phyloP scores from a whole-genome alignment of 2,797 vertebrate species.

The Falco concolor region DNA sequence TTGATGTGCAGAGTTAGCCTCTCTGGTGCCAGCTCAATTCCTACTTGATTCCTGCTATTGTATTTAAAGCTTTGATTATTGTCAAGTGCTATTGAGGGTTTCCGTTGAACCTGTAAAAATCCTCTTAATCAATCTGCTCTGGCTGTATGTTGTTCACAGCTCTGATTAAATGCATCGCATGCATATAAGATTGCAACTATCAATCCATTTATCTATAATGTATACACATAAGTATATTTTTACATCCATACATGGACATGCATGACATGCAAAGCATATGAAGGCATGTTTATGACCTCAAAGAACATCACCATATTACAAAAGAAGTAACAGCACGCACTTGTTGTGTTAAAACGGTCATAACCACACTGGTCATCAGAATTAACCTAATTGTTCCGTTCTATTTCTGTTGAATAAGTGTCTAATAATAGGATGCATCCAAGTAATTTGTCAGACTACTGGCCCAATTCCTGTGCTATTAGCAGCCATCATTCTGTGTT shows the following conservation, averaged over 20 bases:
- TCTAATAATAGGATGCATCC: background rate
- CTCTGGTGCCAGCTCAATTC: constrained; percentile 69
- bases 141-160: background rate
- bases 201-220: background rate
- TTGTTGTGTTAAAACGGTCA: background rate
- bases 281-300: background rate
- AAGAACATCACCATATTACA: background rate
- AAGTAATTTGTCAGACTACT: background rate
- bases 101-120: constrained; percentile 51
- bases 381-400: background rate
- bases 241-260: background rate
- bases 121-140: constrained; percentile 45
- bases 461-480: background rate
- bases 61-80: constrained; percentile 69
- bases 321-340: background rate
- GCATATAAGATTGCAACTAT: background rate
- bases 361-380: background rate
- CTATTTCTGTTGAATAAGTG: background rate
- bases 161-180: constrained; percentile 6
- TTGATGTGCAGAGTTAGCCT: constrained; percentile 65
- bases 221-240: background rate
- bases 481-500: background rate
- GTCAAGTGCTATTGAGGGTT: constrained; percentile 37
- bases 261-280: background rate
- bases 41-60: constrained; percentile 54